Base-by-base conservation (phyloP, 2,113 vertebrate species). In the Bagarius yarrelli region DNA sequence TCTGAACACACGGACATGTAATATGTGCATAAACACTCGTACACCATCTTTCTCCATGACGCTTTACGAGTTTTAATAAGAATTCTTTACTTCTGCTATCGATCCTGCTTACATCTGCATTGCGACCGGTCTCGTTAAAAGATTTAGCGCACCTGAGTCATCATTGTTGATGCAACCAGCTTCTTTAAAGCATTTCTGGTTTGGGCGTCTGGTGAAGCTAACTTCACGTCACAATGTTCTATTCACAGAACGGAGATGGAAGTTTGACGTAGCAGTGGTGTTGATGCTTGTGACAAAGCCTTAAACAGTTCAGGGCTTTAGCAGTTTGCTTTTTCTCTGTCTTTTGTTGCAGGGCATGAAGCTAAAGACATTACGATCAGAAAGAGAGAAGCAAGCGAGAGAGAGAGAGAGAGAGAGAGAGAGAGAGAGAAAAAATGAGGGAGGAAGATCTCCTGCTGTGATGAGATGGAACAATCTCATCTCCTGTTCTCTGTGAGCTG, bases 261-360 rank as follows among this genome's bases (percentile, higher is more conserved):
- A 1, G 64, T 53, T 40, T 79, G 71, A 72, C 15, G 32, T 74
- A 56, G 19, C 12, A 40, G 63, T 4, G n/a, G 14, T n/a, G 32
- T 11, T 3, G 0, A 12, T 67, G 50, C 50, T 55, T 63, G 25
- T 82, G 76, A 85, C 71, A 50, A 78, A n/a, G n/a, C 44, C 44
- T 59, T 55, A 47, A 25, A 78, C 80, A 64, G 30, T 61, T 78
- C 53, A 32, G 40, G 44, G 40, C 57, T 72, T 70, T 71, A 80
- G 50, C 77, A 80, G 57, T 79, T 71, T 27, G 71, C 16, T 59
- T 76, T 85, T 64, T 64, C 60, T 76, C 84, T 76, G 71, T 82
- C 77, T 60, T 57, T 76, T 67, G 53, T 57, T 50, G 57, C 32
- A 25, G 18, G 21, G 30, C 66, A 79, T 64, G 60, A 75, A 79